Conservation (phyloP, 2,888 invertebrate genomes). For the Pseudococcus viburni region DNA sequence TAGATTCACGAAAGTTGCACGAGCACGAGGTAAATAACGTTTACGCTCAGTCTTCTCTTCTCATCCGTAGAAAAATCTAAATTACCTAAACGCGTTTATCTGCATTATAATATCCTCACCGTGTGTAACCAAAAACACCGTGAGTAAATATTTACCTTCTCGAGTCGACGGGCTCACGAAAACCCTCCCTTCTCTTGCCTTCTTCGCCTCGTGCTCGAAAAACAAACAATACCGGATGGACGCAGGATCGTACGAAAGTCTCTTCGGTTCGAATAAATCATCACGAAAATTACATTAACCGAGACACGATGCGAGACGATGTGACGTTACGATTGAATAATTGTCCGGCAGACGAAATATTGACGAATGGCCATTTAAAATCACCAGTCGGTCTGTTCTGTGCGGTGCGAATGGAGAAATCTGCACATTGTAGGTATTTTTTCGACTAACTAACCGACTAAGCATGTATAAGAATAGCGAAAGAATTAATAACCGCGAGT, state of each 20-base stretch:
- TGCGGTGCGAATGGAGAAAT: neutral
- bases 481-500: slow-evolving; percentile 10
- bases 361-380: slow-evolving; percentile 16
- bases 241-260: neutral
- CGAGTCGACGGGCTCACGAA: neutral
- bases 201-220: neutral
- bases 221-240: neutral
- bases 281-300: slow-evolving; percentile 41
- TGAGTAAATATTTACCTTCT: slow-evolving; percentile 1
- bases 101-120: neutral
- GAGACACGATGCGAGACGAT: neutral
- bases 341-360: neutral
- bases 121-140: neutral
- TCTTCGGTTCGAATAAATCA: neutral
- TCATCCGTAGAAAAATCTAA: slow-evolving; percentile 8
- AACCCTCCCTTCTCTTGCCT: neutral
- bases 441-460: too few relatives aligned
- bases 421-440: neutral
- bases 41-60: neutral
- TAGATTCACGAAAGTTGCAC: slow-evolving; percentile 24
- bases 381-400: neutral
- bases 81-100: slow-evolving; percentile 4
- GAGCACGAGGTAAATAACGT: neutral
- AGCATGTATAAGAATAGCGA: neutral
- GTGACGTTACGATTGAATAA: slow-evolving; percentile 14